Evolutionary conservation across 2,113 vertebrate species (phyloP).

Genomic region (Callionymus lyra): DNA sequence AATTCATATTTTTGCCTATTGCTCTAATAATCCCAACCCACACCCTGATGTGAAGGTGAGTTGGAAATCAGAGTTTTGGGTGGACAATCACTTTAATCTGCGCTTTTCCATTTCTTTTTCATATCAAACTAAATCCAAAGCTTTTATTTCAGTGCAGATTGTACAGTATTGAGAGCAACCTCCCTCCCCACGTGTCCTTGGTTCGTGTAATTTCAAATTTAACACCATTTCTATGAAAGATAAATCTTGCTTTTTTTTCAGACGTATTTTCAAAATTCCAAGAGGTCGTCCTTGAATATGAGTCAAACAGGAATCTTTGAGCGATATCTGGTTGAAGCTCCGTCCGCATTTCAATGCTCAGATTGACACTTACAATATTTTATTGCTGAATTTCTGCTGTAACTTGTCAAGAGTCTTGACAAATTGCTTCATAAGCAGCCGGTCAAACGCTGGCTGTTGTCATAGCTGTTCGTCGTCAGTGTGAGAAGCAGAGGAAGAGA

Average conservation of each 20-base stretch:
- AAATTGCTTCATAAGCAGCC: constrained; percentile 47
- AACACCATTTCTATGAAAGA: too few relatives aligned
- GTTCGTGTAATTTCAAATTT: too few relatives aligned
- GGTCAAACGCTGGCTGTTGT: constrained; percentile 49
- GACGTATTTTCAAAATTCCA: constrained; percentile 1
- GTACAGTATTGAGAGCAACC: neutral
- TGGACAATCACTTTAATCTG: too few relatives aligned
- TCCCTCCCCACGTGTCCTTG: neutral
- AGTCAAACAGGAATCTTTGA: constrained; percentile 18
- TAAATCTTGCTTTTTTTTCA: too few relatives aligned
- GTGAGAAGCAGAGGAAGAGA: constrained; percentile 4
- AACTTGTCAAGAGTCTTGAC: constrained; percentile 50
- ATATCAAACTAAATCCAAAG: too few relatives aligned
- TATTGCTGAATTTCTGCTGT: constrained; percentile 22
- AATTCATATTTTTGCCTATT: too few relatives aligned
- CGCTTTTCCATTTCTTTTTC: neutral
- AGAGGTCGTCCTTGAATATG: constrained; percentile 3
- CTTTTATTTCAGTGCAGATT: neutral
- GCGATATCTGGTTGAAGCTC: constrained; percentile 10
- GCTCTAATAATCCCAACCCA: too few relatives aligned
- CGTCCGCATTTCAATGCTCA: constrained; percentile 20
- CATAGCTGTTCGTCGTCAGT: constrained; percentile 36
- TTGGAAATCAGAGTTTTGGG: too few relatives aligned
- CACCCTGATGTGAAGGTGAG: too few relatives aligned
- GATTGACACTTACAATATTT: constrained; percentile 38